Conservation (phyloP, 2,888 invertebrate genomes). For the Aphidoletes aphidimyza region DNA sequence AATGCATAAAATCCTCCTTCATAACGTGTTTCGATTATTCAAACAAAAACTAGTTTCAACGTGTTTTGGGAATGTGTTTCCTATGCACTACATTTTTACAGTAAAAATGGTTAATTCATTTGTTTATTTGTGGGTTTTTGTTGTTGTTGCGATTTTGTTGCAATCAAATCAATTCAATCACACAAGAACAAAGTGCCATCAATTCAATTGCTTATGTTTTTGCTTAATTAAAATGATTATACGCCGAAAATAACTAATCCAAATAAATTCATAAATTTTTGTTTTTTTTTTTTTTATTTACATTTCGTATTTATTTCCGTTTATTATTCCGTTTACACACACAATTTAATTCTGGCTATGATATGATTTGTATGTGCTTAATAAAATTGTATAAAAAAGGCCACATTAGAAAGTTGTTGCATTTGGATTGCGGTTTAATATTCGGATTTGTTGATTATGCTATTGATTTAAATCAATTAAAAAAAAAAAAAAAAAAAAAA, state of each 20-base stretch:
- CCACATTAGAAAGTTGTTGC: conserved; percentile 35
- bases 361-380: not conserved
- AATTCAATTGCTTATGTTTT: not conserved
- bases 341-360: too few relatives aligned
- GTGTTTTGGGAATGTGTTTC: not conserved
- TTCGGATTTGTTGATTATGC: not conserved
- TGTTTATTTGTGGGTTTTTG: not conserved
- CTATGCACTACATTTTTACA: not conserved
- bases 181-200: not conserved
- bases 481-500: too few relatives aligned
- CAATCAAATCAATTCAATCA: not conserved
- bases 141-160: not conserved
- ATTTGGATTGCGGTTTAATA: not conserved
- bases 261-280: not conserved
- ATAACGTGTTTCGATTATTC: not conserved
- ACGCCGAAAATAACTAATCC: not conserved
- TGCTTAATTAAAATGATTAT: not conserved
- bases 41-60: conserved; percentile 18
- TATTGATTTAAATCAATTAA: not conserved
- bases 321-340: not conserved
- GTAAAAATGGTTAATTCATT: not conserved
- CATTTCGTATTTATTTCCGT: not conserved
- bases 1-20: not conserved
- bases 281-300: conserved; percentile 13
- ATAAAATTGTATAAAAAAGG: conserved; percentile 40